These are phyloP conservation scores for Cryptoprocta ferox DNA, from an alignment of 2,797 vertebrate species.

Conservation along the genomic window DNA sequence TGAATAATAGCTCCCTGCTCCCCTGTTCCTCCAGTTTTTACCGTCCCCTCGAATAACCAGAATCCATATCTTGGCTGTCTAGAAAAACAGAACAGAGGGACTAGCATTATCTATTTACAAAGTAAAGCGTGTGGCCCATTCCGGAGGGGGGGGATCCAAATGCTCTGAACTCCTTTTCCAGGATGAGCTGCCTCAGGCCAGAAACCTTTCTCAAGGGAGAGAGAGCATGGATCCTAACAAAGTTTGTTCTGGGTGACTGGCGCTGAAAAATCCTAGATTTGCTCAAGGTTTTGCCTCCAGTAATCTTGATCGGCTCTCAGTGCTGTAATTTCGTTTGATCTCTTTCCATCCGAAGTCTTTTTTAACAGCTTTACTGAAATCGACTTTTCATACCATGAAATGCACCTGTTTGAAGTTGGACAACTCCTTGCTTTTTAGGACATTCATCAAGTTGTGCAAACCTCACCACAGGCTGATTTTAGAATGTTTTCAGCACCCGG, in stretches of 20 bases:
- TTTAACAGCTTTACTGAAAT: slow-evolving; percentile 36
- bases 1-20: neutral
- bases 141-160: neutral
- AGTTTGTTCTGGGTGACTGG: slow-evolving; percentile 66
- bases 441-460: neutral
- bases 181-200: neutral
- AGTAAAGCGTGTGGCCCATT: neutral
- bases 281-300: slow-evolving; percentile 43
- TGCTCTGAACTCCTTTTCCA: neutral
- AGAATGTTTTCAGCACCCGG: neutral
- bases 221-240: neutral
- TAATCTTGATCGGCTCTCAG: slow-evolving; percentile 39
- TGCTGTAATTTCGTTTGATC: slow-evolving; percentile 65
- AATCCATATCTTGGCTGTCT: neutral
- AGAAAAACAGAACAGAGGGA: neutral
- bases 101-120: fast-evolving
- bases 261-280: slow-evolving; percentile 58
- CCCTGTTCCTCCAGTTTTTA: neutral
- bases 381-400: neutral
- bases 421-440: neutral
- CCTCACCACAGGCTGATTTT: neutral
- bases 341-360: slow-evolving; percentile 53
- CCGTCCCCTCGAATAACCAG: neutral
- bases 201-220: neutral
- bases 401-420: neutral